Evolutionary conservation across 2,888 invertebrate genomes (phyloP).

Genomic region (Thyatira batis): DNA sequence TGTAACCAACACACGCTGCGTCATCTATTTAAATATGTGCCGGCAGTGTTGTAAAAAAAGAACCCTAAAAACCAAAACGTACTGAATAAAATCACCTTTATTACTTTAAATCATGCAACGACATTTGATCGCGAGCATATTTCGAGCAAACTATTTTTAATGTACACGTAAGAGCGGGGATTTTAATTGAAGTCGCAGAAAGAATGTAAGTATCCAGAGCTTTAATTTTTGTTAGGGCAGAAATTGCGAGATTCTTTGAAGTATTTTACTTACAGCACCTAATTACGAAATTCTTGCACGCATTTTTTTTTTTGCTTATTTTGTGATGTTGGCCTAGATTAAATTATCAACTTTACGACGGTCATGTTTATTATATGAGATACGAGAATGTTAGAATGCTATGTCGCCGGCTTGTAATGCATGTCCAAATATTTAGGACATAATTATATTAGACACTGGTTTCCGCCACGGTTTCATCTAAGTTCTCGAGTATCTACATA

Average conservation of each 20-base stretch:
- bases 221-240: not conserved
- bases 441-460: no score
- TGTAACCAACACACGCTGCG: constrained; percentile 21
- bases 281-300: constrained; percentile 3
- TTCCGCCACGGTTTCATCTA: no score
- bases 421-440: no score
- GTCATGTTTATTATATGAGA: not conserved
- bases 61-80: constrained; percentile 10
- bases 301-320: not conserved
- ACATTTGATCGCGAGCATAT: constrained; percentile 27
- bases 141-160: constrained; percentile 29
- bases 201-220: constrained; percentile 1
- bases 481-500: no score
- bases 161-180: constrained; percentile 15
- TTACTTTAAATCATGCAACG: constrained; percentile 40
- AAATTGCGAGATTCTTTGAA: not conserved
- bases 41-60: constrained; percentile 15
- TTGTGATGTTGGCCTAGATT: not conserved
- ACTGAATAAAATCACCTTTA: constrained; percentile 28
- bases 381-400: not conserved
- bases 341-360: not conserved
- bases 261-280: not conserved
- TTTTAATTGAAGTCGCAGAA: constrained; percentile 27
- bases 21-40: constrained; percentile 43
- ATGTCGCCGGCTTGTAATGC: not conserved